Percentiles rank a stretch among this genome's conserved stretches.
These are phyloP conservation scores for Melanargia galathea DNA, from an alignment of 2,888 invertebrate genomes.

Conservation along the genomic window DNA sequence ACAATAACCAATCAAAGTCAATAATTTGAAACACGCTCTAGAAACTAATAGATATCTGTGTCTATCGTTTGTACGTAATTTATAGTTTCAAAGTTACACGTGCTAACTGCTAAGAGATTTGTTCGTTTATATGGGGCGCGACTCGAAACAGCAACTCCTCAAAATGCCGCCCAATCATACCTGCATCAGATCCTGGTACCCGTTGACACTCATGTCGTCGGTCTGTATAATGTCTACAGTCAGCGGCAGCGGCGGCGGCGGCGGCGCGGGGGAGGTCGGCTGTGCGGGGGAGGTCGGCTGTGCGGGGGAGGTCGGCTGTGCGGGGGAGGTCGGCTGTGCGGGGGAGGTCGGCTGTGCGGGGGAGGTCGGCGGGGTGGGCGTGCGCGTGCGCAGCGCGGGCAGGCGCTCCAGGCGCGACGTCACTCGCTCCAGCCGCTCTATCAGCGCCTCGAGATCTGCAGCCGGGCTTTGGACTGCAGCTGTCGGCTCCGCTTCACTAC, in stretches of 20 bases:
- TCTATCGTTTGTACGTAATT: too few relatives aligned
- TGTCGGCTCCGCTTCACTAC: constrained; percentile 74
- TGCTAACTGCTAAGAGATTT: too few relatives aligned
- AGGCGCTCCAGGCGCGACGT: constrained; percentile 87
- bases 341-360: constrained; percentile 59
- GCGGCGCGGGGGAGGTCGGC: constrained; percentile 56
- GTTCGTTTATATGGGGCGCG: too few relatives aligned
- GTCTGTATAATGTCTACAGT: constrained; percentile 30
- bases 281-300: constrained; percentile 59
- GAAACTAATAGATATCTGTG: too few relatives aligned
- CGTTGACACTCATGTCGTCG: constrained; percentile 87
- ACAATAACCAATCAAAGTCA: too few relatives aligned
- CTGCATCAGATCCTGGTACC: constrained; percentile 87
- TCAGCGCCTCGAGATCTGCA: constrained; percentile 85
- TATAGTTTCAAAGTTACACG: too few relatives aligned
- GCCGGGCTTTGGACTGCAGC: constrained; percentile 69
- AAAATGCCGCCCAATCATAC: constrained; percentile 55
- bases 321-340: constrained; percentile 59
- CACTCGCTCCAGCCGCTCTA: constrained; percentile 88
- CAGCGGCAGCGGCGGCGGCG: constrained; percentile 46
- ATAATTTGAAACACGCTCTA: too few relatives aligned
- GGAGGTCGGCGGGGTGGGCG: constrained; percentile 58
- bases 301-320: too few relatives aligned
- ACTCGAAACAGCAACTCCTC: too few relatives aligned
- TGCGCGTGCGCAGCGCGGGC: constrained; percentile 58